Conservation (phyloP, 2,888 invertebrate genomes). For the Adineta ricciae region DNA sequence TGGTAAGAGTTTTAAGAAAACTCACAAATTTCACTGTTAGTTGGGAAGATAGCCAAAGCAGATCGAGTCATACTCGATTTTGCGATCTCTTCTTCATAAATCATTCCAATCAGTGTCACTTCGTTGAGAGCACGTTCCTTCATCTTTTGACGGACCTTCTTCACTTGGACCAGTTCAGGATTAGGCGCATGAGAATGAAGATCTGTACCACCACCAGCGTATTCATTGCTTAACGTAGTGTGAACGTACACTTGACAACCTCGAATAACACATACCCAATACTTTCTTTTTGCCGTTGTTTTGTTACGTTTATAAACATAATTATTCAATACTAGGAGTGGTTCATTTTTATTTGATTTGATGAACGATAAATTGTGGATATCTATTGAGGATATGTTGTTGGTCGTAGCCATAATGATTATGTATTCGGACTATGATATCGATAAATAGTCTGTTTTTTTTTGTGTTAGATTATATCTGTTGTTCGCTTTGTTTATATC, state of each 20-base stretch:
- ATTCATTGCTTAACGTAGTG: not conserved
- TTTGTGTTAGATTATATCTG: not conserved
- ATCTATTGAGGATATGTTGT: not conserved
- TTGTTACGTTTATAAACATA: not conserved
- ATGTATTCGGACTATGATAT: not conserved
- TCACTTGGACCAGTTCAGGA: not conserved
- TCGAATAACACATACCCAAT: not conserved
- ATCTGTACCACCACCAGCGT: not conserved
- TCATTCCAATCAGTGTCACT: not conserved
- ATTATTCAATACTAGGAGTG: not conserved
- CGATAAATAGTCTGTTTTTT: not conserved
- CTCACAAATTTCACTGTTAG: not conserved
- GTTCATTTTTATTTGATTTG: not conserved
- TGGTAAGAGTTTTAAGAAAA: not conserved
- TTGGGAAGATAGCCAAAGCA: not conserved
- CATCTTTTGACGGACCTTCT: not conserved
- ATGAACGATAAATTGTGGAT: not conserved
- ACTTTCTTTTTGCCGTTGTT: not conserved
- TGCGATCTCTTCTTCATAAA: not conserved
- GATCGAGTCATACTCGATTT: not conserved
- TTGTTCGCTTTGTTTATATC: not conserved
- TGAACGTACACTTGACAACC: not conserved
- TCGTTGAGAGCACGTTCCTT: not conserved
- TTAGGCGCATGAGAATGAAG: not conserved
- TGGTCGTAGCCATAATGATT: not conserved